Conservation (phyloP, 2,888 invertebrate genomes). For the Hydrotaea diabolus region DNA sequence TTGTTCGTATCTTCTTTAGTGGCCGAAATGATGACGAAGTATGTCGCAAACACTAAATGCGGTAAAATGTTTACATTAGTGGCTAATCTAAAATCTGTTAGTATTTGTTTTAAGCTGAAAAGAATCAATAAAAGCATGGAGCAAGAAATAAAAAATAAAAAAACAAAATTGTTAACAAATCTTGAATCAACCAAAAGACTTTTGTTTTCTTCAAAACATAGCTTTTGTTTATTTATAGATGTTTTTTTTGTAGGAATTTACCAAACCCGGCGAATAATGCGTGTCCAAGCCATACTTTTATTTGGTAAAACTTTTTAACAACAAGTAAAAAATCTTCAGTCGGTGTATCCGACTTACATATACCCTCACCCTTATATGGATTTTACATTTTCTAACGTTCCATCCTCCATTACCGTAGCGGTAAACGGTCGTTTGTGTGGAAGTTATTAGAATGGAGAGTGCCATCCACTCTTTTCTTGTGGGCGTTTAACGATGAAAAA, state of each 20-base stretch:
- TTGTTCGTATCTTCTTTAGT: neutral
- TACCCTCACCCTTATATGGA: too few species aligned
- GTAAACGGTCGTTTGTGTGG: too few species aligned
- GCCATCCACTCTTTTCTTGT: too few species aligned
- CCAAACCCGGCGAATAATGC: neutral
- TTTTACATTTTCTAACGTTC: too few species aligned
- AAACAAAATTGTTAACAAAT: neutral
- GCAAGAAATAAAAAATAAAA: neutral
- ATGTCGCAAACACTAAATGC: neutral
- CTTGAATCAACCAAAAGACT: neutral
- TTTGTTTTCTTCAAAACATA: neutral
- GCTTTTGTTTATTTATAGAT: neutral
- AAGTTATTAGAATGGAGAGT: too few species aligned
- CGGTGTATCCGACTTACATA: too few species aligned
- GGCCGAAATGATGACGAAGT: neutral
- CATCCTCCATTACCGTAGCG: too few species aligned
- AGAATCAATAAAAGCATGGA: neutral
- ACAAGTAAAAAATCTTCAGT: too few species aligned
- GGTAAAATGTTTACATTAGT: neutral
- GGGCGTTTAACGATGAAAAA: too few species aligned
- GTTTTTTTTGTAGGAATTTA: neutral
- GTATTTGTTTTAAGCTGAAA: neutral
- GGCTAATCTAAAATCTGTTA: neutral
- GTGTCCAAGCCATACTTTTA: neutral
- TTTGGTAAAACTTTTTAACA: neutral